phyloP scores from a whole-genome alignment of 2,797 vertebrate species.

The Furcifer pardalis region DNA sequence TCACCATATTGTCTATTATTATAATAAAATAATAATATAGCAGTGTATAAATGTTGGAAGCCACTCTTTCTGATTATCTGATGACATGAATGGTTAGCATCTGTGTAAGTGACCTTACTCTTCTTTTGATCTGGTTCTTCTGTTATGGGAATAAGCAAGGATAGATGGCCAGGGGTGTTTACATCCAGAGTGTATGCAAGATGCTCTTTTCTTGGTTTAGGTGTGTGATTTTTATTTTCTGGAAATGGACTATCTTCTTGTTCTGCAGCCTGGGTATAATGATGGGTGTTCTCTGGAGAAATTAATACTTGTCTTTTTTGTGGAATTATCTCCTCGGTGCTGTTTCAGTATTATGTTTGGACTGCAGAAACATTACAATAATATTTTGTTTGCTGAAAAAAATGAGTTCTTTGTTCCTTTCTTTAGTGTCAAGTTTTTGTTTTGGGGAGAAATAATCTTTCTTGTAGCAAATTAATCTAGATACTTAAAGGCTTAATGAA shows the following conservation, averaged over 20 bases:
- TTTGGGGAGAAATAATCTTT: background rate
- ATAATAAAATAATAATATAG: too few species aligned
- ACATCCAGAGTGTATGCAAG: too few species aligned
- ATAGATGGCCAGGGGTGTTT: background rate
- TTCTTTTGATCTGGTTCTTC: background rate
- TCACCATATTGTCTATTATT: too few species aligned
- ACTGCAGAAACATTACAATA: background rate
- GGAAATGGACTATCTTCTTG: background rate
- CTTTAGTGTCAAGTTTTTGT: background rate
- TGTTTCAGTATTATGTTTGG: background rate
- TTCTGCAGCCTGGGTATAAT: background rate
- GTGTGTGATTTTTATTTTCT: too few species aligned
- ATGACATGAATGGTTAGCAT: too few species aligned
- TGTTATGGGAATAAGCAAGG: background rate
- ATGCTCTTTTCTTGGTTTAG: background rate
- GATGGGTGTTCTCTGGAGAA: background rate
- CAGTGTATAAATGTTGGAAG: too few species aligned
- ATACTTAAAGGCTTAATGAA: background rate
- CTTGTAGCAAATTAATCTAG: background rate
- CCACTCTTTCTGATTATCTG: too few species aligned
- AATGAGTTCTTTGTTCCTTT: background rate
- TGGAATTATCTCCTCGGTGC: background rate
- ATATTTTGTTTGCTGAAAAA: background rate
- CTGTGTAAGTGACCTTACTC: too few species aligned
- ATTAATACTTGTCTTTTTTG: background rate